These are phyloP conservation scores for Heliconius melpomene DNA, from an alignment of 1,140 invertebrate genomes.

Conservation along the genomic window DNA sequence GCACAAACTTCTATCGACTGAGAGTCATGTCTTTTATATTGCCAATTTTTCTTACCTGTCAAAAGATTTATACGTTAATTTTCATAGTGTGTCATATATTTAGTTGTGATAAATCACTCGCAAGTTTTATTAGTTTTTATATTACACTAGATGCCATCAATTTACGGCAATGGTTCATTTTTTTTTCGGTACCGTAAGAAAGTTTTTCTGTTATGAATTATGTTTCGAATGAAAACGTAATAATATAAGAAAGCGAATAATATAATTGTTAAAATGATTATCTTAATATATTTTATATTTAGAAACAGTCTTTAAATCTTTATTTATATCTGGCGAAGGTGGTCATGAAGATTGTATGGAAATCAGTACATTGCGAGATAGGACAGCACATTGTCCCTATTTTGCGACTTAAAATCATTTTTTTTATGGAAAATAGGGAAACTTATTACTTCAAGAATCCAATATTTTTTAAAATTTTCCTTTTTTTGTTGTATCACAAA, in stretches of 20 bases:
- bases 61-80: slow-evolving; percentile 39
- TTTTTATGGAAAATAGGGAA: too few species aligned
- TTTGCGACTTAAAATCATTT: too few species aligned
- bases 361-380: too few species aligned
- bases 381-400: too few species aligned
- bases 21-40: slow-evolving; percentile 46
- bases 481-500: too few species aligned
- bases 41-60: slow-evolving; percentile 46
- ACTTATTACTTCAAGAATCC: too few species aligned
- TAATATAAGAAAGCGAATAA: neutral
- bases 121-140: slow-evolving; percentile 14
- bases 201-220: neutral
- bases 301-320: too few species aligned
- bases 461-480: too few species aligned
- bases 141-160: slow-evolving; percentile 4
- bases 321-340: too few species aligned
- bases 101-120: slow-evolving; percentile 20
- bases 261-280: too few species aligned
- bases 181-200: neutral
- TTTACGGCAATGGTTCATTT: neutral
- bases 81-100: slow-evolving; percentile 26
- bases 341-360: too few species aligned
- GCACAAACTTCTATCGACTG: slow-evolving; percentile 50
- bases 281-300: too few species aligned
- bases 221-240: neutral